These are phyloP conservation scores for Panthera uncia DNA, from an alignment of 2,113 vertebrate genomes.

Conservation along the genomic window DNA sequence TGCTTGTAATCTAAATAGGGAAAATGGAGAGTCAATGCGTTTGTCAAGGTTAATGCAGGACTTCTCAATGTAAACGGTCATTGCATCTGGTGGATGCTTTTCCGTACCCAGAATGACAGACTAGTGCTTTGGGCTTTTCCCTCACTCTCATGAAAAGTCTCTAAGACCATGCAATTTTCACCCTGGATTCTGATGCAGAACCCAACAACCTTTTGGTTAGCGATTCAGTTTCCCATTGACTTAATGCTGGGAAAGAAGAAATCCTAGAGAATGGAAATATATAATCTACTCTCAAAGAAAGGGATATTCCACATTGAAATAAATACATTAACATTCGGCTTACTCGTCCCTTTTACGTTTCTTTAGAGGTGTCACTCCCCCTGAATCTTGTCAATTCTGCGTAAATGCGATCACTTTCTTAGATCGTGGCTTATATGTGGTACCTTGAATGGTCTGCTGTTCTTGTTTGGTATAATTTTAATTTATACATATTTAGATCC, in stretches of 20 bases:
- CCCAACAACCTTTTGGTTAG: neutral
- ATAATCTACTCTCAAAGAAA: neutral
- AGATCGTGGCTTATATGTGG: neutral
- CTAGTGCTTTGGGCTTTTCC: neutral
- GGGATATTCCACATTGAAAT: neutral
- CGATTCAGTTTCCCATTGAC: neutral
- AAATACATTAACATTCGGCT: neutral
- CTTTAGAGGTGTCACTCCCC: neutral
- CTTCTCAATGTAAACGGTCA: neutral
- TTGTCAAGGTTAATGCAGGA: neutral
- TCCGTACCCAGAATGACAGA: neutral
- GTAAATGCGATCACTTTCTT: neutral
- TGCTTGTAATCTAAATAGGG: neutral
- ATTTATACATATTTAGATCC: neutral
- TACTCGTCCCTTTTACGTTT: neutral
- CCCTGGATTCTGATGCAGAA: neutral
- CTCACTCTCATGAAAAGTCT: neutral
- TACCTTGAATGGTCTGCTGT: neutral
- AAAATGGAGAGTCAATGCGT: neutral
- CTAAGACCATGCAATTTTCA: neutral
- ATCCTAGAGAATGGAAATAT: neutral
- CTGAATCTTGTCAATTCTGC: neutral
- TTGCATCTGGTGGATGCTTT: neutral
- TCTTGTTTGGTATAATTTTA: slow-evolving; percentile 3
- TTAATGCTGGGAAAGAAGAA: neutral